Evolutionary conservation across 2,888 invertebrate genomes (phyloP).

Genomic region (Ichneumoninae sp.): DNA sequence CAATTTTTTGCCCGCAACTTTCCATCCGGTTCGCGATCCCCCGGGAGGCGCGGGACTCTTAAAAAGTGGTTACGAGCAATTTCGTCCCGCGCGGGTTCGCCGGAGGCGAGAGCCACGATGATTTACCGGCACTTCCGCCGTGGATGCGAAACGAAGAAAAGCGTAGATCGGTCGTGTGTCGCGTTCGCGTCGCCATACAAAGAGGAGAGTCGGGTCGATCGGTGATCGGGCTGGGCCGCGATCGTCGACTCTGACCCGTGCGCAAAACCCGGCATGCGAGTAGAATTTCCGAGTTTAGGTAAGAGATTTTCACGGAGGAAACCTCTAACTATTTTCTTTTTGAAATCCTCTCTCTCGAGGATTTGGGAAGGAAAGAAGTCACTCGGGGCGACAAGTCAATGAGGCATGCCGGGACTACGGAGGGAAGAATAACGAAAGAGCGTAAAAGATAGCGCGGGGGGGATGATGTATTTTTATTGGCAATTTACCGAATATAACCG

Average conservation of each 20-base stretch:
- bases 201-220: neutral
- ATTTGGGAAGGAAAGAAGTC: slow-evolving; percentile 19
- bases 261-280: neutral
- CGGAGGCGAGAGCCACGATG: neutral
- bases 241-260: neutral
- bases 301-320: neutral
- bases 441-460: slow-evolving; percentile 55
- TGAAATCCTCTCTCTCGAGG: neutral
- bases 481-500: slow-evolving; percentile 65
- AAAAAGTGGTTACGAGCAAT: slow-evolving; percentile 36
- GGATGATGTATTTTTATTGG: slow-evolving; percentile 68
- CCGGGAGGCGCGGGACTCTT: neutral
- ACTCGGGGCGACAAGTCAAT: slow-evolving; percentile 59
- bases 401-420: slow-evolving; percentile 27
- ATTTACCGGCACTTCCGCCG: neutral
- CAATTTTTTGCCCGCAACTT: slow-evolving; percentile 21
- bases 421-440: slow-evolving; percentile 45
- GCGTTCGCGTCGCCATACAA: neutral
- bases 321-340: neutral
- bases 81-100: slow-evolving; percentile 24
- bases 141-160: neutral
- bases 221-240: neutral
- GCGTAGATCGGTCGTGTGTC: neutral
- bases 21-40: slow-evolving; percentile 9
- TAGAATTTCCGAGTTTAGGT: neutral